phyloP scores from a whole-genome alignment of 2,797 vertebrate species.

The Cyclopterus lumpus region DNA sequence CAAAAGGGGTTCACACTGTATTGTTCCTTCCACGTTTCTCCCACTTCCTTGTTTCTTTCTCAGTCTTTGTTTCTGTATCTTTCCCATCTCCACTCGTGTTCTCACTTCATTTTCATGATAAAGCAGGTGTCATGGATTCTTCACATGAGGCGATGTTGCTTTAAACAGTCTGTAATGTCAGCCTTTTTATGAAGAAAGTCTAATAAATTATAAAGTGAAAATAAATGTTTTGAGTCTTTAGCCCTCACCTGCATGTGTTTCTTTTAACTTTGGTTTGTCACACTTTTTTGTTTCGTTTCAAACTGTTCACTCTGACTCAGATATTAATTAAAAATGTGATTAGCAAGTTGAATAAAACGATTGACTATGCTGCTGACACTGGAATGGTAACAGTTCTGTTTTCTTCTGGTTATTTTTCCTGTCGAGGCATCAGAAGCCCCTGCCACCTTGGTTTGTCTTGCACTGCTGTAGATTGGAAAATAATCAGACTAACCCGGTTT shows the following conservation, averaged over 20 bases:
- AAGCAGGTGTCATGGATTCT: conserved; percentile 70
- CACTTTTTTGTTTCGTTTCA: conserved; percentile 44
- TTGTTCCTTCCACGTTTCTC: conserved; percentile 45
- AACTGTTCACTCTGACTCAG: conserved; percentile 49
- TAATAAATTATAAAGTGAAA: conserved; percentile 87
- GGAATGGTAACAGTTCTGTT: conserved; percentile 48
- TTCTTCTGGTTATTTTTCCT: conserved; percentile 43
- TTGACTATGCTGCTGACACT: conserved; percentile 54
- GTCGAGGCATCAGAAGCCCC: conserved; percentile 18
- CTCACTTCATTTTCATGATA: conserved; percentile 63
- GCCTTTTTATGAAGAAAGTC: conserved; percentile 83
- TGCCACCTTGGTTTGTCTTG: neutral
- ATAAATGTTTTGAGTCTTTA: conserved; percentile 85
- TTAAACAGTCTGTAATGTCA: conserved; percentile 83
- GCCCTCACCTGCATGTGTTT: conserved; percentile 84
- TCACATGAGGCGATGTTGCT: conserved; percentile 69
- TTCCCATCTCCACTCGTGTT: conserved; percentile 64
- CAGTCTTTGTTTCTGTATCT: conserved; percentile 64
- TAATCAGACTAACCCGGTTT: conserved; percentile 1
- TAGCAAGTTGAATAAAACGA: conserved; percentile 60
- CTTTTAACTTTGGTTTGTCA: conserved; percentile 76
- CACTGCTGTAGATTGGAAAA: neutral
- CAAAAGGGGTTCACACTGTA: conserved; percentile 59
- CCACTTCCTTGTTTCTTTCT: conserved; percentile 55
- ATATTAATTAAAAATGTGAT: conserved; percentile 46